Evolutionary conservation across 2,797 vertebrate genomes (phyloP), one percentile per base, ranked within the genome.

Genomic region (Labroides dimidiatus): DNA sequence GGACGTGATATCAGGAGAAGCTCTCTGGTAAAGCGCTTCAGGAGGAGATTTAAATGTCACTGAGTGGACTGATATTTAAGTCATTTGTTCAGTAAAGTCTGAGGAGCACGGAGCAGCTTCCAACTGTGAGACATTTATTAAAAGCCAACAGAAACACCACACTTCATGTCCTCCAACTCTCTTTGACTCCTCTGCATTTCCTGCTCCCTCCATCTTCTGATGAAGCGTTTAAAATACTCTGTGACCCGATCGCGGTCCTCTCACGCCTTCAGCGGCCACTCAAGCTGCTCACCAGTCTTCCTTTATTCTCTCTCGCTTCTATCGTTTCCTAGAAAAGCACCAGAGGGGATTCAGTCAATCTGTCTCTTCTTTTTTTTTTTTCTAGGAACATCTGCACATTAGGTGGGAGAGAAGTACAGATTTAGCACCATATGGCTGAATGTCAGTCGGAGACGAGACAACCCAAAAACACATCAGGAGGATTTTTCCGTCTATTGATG

Each of bases 151-250:
- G 57, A 67, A 63, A 50, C 20, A 9, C 39, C 69, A 27, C 41
- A 57, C 54, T 64, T 64, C 36, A 24, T 4, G n/a, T 37, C 50
- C 64, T 27, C n/a, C 7, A 12, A 2, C 53, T 39, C 60, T 13
- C 49, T 51, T 37, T 42, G 44, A 30, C 50, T 53, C 44, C 44
- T 60, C 41, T 30, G 33, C 24, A 24, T 48, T 42, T 75, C 37
- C 55, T 56, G 56, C 52, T 17, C 41, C 39, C 55, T 80, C 58
- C 54, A 20, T 71, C 72, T n/a, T 63, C 30, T 36, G 60, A 71
- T 33, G 39, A 70, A 83, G 70, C 83, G 73, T 85, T 84, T 85
- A 87, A 74, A 85, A 64, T 69, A 63, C 53, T 69, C 56, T 67
- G 71, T 84, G 69, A 87, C 81, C 83, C 55, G 69, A 57, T 77